phyloP scores from a whole-genome alignment of 2,888 invertebrate species.

The Chrysopilus asiliformis region DNA sequence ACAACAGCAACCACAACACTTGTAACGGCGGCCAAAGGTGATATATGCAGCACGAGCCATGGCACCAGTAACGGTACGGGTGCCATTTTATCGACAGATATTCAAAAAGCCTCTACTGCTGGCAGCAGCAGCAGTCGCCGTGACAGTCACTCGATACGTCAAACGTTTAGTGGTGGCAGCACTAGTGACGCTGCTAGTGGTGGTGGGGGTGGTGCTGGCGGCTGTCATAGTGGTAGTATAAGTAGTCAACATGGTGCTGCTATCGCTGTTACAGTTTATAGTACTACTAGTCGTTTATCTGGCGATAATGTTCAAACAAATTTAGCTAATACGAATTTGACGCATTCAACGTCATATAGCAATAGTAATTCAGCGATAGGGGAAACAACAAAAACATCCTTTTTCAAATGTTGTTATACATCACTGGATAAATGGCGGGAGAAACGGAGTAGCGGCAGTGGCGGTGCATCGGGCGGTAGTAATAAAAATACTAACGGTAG shows the following conservation, averaged over 20 bases:
- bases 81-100: slow-evolving; percentile 12
- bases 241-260: slow-evolving; percentile 10
- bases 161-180: neutral
- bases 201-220: neutral
- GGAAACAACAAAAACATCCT: slow-evolving; percentile 16
- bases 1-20: too few relatives aligned
- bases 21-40: too few relatives aligned
- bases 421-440: slow-evolving; percentile 34
- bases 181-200: neutral
- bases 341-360: slow-evolving; percentile 6
- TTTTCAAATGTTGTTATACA: slow-evolving; percentile 35
- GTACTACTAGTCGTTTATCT: slow-evolving; percentile 10
- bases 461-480: neutral
- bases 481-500: too few relatives aligned
- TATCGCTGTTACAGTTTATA: slow-evolving; percentile 9
- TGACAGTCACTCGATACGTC: slow-evolving; percentile 18
- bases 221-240: slow-evolving; percentile 10
- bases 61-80: slow-evolving; percentile 19
- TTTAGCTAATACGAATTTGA: slow-evolving; percentile 7
- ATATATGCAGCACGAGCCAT: slow-evolving; percentile 31
- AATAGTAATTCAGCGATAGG: slow-evolving; percentile 10
- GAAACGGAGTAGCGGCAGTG: slow-evolving; percentile 17
- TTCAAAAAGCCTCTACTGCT: slow-evolving; percentile 13
- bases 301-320: slow-evolving; percentile 10
- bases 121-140: slow-evolving; percentile 6